Conservation (phyloP, 2,888 invertebrate species). For the Rotaria socialis region DNA sequence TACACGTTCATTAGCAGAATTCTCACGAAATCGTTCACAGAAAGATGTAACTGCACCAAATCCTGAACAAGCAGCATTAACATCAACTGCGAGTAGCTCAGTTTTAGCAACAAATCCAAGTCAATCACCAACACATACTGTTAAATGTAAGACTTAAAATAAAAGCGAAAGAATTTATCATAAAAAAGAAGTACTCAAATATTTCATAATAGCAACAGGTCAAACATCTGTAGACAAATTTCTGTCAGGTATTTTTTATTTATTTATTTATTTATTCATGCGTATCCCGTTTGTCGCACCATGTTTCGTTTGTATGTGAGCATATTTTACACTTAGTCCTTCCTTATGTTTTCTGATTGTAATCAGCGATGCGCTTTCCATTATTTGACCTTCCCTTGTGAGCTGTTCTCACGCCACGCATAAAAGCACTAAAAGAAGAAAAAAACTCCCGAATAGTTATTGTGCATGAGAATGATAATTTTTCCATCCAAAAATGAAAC, state of each 20-base stretch:
- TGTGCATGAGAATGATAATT: neutral
- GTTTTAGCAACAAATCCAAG: neutral
- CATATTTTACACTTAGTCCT: neutral
- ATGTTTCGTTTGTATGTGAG: neutral
- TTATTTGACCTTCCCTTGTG: neutral
- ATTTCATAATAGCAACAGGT: neutral
- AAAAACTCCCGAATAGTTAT: neutral
- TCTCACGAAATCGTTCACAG: conserved; percentile 41
- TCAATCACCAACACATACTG: neutral
- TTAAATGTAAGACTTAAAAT: neutral
- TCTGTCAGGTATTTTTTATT: neutral
- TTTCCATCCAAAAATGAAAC: neutral
- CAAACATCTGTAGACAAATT: neutral
- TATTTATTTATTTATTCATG: neutral
- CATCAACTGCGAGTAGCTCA: neutral
- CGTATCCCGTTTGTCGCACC: neutral
- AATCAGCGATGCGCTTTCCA: neutral
- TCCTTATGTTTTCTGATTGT: neutral
- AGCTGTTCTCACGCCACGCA: neutral
- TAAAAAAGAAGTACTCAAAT: neutral
- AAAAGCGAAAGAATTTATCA: neutral
- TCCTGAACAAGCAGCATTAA: neutral
- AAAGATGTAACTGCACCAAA: conserved; percentile 12
- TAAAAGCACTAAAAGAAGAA: neutral
- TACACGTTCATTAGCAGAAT: conserved; percentile 45